Evolutionary conservation across 2,113 vertebrate genomes (phyloP).

Genomic region (Kryptolebias marmoratus): DNA sequence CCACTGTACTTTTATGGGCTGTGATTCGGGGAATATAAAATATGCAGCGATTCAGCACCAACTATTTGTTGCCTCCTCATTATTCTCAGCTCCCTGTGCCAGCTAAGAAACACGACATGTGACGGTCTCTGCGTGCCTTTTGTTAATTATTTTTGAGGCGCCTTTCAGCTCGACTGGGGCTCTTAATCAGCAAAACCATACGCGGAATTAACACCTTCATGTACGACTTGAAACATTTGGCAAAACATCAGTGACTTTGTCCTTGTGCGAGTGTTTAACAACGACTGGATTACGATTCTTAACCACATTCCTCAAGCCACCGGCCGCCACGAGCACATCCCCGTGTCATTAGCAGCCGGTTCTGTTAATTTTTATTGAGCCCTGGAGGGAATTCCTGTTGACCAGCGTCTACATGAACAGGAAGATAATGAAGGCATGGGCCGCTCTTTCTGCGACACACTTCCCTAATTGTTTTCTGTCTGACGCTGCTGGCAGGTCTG

Average conservation of each 20-base stretch:
- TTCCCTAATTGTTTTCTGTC: conserved; percentile 46
- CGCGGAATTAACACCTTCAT: conserved; percentile 7
- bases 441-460: conserved; percentile 42
- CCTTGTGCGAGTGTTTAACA: not conserved
- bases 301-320: not conserved
- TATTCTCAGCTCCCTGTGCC: not conserved
- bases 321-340: conserved; percentile 26
- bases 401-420: conserved; percentile 24
- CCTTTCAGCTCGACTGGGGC: not conserved
- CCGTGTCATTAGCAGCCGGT: conserved; percentile 35
- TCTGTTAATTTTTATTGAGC: conserved; percentile 46
- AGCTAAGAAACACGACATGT: not conserved
- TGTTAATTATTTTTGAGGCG: not conserved
- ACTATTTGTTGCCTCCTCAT: not conserved
- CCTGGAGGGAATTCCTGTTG: conserved; percentile 42
- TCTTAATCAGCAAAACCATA: conserved; percentile 1
- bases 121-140: not conserved
- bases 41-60: no score
- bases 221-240: not conserved
- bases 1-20: not conserved
- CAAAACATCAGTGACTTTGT: not conserved
- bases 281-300: conserved; percentile 5
- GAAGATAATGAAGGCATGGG: conserved; percentile 38
- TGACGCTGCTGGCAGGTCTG: conserved; percentile 64
- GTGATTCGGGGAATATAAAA: no score